Base-by-base conservation (phyloP, 2,888 invertebrate species). In the Epistrophe eligans region DNA sequence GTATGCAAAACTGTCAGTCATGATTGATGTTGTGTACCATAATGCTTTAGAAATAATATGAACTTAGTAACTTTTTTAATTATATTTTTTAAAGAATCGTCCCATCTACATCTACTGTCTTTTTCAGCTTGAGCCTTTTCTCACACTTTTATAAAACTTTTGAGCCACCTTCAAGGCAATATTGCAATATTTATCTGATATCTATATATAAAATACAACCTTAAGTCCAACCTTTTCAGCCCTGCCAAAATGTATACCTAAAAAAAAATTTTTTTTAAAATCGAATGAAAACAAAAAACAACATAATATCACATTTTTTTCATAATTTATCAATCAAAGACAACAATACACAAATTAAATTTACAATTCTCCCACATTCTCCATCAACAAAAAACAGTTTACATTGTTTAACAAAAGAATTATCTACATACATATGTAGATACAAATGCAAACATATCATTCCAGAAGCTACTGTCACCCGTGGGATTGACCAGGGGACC, bases 261-360 rank as follows among this genome's bases (percentile, higher is more conserved):
- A 4, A 35, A 9, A 13, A 40, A 60, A 19, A n/a, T n/a, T n/a
- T n/a, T n/a, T n/a, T n/a, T n/a, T n/a, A 3, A 19, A 60, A 77
- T 55, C 48, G 19, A 48, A 32, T 9, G 24, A 50, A 50, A 66
- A 32, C 6, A 28, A 28, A 62, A 58, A 17, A 35, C 11, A 35
- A 8, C 1, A 50, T 13, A 58, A 73, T 71, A 55, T 70, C 50
- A 40, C 45, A 38, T 11, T 58, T 38, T 52, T 64, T 82, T 66
- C 55, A 87, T 87, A 87, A 87, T 82, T 87, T 66, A 83, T 87
- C 87, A 87, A 83, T 79, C 83, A 79, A 43, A 43, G 48, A 19
- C 55, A 82, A 83, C 79, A 87, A 83, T 87, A 72, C 79, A 55
- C 83, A 87, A 87, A 87, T 87, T 87, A 83, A 87, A 87, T 77